These are phyloP conservation scores for Salvelinus namaycush DNA, from an alignment of 2,113 vertebrate species.

Conservation along the genomic window DNA sequence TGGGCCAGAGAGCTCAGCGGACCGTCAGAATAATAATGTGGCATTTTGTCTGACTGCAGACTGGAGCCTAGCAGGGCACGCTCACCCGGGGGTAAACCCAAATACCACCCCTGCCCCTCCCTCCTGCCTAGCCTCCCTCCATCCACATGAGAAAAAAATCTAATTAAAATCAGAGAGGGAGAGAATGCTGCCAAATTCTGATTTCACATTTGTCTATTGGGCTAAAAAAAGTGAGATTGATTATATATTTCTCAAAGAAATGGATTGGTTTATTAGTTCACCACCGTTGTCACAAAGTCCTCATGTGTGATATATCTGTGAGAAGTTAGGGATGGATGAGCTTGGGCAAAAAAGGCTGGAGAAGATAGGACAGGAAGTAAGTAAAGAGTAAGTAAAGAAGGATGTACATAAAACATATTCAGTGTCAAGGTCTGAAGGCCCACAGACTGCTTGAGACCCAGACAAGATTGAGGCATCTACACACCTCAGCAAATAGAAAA, in stretches of 20 bases:
- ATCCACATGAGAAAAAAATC: not conserved
- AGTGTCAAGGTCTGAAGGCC: not conserved
- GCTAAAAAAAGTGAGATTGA: not conserved
- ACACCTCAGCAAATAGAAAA: not conserved
- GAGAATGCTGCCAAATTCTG: not conserved
- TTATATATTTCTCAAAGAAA: not conserved
- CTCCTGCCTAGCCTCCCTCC: not conserved
- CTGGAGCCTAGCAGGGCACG: slow-evolving; percentile 5
- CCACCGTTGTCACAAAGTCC: not conserved
- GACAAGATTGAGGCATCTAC: not conserved
- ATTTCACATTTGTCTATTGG: not conserved
- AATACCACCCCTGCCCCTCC: slow-evolving; percentile 2
- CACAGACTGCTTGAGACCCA: not conserved
- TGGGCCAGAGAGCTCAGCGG: slow-evolving; percentile 27
- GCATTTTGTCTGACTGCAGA: slow-evolving; percentile 22
- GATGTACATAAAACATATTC: no score
- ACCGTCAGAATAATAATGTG: slow-evolving; percentile 49
- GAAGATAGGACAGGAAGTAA: no score
- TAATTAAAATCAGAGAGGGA: not conserved
- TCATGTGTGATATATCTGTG: not conserved
- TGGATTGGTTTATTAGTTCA: not conserved
- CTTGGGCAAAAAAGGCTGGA: no score
- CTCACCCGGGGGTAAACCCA: slow-evolving; percentile 9
- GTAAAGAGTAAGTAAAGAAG: no score
- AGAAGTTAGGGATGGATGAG: no score